A percentile compares a stretch with the other conserved stretches of the same genome.
These are phyloP conservation scores for Gnathonemus echidnorhynchus DNA, from an alignment of 2,113 vertebrate genomes.

Conservation along the genomic window DNA sequence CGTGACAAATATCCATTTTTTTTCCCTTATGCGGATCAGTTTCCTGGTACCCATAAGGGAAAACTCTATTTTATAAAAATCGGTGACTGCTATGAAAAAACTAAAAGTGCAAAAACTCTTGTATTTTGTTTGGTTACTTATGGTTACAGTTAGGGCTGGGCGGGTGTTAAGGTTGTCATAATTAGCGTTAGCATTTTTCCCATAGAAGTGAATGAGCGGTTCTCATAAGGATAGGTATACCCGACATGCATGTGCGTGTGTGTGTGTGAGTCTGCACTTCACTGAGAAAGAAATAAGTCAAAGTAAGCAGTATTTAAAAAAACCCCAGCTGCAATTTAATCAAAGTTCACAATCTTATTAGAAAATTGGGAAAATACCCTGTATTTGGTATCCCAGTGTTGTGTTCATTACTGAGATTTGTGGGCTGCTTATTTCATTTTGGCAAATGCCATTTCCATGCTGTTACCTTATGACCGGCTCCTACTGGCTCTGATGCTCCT, in stretches of 20 bases:
- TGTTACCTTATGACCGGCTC: neutral
- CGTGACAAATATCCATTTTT: too few relatives aligned
- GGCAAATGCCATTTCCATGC: neutral
- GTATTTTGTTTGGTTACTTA: too few relatives aligned
- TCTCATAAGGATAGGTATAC: too few relatives aligned
- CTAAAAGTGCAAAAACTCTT: too few relatives aligned
- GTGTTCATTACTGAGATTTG: neutral
- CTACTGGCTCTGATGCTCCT: neutral
- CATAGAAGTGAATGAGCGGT: too few relatives aligned
- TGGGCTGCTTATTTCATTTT: neutral
- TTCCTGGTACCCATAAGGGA: too few relatives aligned
- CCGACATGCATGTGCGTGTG: neutral
- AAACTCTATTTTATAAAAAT: too few relatives aligned
- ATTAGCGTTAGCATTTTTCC: too few relatives aligned
- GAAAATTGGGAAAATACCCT: neutral
- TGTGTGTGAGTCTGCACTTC: constrained; percentile 22
- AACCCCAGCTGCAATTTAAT: neutral
- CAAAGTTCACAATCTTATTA: neutral
- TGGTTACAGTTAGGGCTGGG: too few relatives aligned
- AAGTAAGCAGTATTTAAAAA: neutral
- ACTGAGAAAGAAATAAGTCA: constrained; percentile 22
- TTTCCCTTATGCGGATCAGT: too few relatives aligned
- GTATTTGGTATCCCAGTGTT: neutral
- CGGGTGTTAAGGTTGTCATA: too few relatives aligned
- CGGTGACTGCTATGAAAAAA: too few relatives aligned